These are phyloP conservation scores for Neoaliturus tenellus DNA, from an alignment of 2,888 invertebrate species.

Conservation along the genomic window DNA sequence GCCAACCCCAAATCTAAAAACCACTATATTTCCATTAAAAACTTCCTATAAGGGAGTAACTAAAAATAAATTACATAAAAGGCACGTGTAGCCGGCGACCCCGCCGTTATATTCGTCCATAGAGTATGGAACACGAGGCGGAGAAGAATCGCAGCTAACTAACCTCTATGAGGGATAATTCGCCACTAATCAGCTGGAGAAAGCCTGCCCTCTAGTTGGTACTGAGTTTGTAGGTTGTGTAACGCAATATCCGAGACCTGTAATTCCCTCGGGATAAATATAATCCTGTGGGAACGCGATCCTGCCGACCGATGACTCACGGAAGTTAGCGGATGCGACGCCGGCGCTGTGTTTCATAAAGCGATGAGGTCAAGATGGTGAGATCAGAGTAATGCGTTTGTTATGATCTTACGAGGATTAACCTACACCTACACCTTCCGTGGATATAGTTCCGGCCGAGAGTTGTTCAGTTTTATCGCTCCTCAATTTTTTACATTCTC, in stretches of 20 bases:
- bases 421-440: no score
- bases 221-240: not conserved
- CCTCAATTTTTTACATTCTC: no score
- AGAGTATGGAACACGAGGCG: not conserved
- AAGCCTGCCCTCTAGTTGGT: not conserved
- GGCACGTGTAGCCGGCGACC: not conserved
- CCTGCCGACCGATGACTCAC: not conserved
- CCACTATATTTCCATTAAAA: no score
- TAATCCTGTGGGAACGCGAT: not conserved
- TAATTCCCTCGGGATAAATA: not conserved
- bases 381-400: no score
- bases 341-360: no score
- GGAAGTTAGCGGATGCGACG: no score
- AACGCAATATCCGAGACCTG: not conserved
- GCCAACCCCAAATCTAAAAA: no score
- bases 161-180: conserved; percentile 14
- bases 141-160: conserved; percentile 17
- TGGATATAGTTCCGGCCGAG: no score
- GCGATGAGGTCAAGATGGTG: no score
- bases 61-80: not conserved
- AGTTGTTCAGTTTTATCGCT: no score
- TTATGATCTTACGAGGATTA: no score
- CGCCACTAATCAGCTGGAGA: conserved; percentile 12
- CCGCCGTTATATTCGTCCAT: conserved; percentile 1
- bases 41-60: no score